A percentile compares a stretch with the other conserved stretches of the same genome.
phyloP scores from a whole-genome alignment of 2,113 vertebrate genomes.

The rabbit (Oryctolagus cuniculus) region DNA sequence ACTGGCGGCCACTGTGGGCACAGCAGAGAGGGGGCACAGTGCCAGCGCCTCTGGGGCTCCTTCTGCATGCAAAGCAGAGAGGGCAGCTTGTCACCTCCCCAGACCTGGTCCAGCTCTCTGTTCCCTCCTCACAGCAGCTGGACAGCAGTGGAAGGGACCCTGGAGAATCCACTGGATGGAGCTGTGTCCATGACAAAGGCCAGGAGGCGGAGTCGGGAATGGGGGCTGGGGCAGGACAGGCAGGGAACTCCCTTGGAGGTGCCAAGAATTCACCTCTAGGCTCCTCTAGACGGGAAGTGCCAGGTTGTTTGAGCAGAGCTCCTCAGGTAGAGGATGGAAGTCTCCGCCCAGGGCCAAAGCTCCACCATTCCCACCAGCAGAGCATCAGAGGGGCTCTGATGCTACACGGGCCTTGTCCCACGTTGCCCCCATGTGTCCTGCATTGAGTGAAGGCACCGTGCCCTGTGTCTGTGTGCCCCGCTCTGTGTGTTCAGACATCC shows the following conservation, averaged over 20 bases:
- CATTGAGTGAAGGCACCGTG: not conserved
- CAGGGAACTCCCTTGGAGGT: not conserved
- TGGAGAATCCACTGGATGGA: not conserved
- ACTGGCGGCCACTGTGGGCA: not conserved
- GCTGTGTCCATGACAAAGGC: not conserved
- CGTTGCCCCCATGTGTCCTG: not conserved
- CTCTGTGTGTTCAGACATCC: not conserved
- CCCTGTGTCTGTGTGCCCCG: too few species aligned
- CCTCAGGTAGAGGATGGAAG: not conserved
- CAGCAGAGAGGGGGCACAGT: too few species aligned
- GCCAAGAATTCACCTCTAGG: not conserved
- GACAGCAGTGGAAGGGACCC: not conserved
- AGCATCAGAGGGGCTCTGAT: not conserved
- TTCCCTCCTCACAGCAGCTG: not conserved
- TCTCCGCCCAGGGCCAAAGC: not conserved
- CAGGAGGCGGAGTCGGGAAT: not conserved
- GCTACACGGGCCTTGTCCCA: not conserved
- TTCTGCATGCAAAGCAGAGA: not conserved
- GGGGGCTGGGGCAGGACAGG: not conserved
- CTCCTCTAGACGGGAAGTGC: not conserved
- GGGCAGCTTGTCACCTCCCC: not conserved
- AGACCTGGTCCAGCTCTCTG: too few species aligned
- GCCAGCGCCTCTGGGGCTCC: not conserved
- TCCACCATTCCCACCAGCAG: not conserved
- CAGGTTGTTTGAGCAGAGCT: not conserved